Conservation (phyloP, 2,797 vertebrate species). For the Cirrhinus mrigala region DNA sequence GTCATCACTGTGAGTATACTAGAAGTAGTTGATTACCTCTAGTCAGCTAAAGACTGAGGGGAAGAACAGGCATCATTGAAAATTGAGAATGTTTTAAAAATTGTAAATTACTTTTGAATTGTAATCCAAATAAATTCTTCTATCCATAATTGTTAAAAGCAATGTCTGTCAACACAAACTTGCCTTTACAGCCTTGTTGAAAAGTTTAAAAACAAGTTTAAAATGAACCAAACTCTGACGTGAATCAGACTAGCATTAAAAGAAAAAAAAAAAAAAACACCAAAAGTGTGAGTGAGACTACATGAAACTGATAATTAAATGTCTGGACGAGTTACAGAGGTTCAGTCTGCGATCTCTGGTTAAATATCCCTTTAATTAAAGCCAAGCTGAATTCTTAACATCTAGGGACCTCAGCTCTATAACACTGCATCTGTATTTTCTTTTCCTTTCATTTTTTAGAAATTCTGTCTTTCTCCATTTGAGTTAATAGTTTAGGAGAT, state of each 20-base stretch:
- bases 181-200: not conserved
- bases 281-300: not conserved
- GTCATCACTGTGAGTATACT: not conserved
- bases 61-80: not conserved
- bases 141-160: not conserved
- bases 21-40: not conserved
- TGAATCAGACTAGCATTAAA: not conserved
- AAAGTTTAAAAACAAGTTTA: not conserved
- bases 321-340: constrained; percentile 67
- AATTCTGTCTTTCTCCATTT: not conserved
- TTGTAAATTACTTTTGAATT: not conserved
- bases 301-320: constrained; percentile 73
- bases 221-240: not conserved
- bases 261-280: not conserved
- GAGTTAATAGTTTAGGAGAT: constrained; percentile 30
- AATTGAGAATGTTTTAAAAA: not conserved
- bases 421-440: constrained; percentile 66
- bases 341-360: constrained; percentile 67
- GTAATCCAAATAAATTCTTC: not conserved
- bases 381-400: constrained; percentile 70
- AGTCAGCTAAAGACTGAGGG: not conserved
- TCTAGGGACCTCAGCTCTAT: constrained; percentile 73
- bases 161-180: not conserved
- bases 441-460: constrained; percentile 44
- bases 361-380: constrained; percentile 75